Conservation (phyloP, 2,888 invertebrate species). For the Aethes cnicana region DNA sequence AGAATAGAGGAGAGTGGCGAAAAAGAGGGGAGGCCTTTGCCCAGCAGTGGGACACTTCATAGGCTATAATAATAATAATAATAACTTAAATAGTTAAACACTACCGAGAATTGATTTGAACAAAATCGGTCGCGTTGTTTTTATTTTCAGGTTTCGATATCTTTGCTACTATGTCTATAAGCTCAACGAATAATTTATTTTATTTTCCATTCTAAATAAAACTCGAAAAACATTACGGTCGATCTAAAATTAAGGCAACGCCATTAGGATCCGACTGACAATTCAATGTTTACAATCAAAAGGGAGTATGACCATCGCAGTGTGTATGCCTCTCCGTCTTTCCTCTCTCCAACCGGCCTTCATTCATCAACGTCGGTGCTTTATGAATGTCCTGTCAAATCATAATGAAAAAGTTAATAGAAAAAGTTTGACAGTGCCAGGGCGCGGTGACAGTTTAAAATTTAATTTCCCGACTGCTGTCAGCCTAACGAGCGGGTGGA, state of each 20-base stretch:
- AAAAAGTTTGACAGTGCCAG: slow-evolving; percentile 76
- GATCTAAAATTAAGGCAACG: not conserved
- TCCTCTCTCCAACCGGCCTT: slow-evolving; percentile 36
- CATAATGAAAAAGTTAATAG: slow-evolving; percentile 78
- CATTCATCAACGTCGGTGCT: slow-evolving; percentile 69
- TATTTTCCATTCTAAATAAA: no score
- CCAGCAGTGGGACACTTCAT: no score
- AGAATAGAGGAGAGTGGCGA: no score
- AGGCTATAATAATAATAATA: no score
- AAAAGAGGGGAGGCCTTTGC: no score
- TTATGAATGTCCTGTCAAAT: slow-evolving; percentile 77
- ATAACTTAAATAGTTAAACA: no score
- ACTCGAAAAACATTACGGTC: no score
- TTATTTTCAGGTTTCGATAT: no score
- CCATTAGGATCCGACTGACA: not conserved
- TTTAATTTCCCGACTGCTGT: slow-evolving; percentile 62
- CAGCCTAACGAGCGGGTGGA: slow-evolving; percentile 41
- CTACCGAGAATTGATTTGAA: no score
- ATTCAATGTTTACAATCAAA: not conserved
- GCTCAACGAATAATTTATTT: no score
- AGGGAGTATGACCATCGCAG: not conserved
- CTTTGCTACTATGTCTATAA: no score
- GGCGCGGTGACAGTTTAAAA: slow-evolving; percentile 64
- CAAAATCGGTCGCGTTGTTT: no score
- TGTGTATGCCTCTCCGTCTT: not conserved